Evolutionary conservation across 2,113 vertebrate genomes (phyloP), one percentile per base, ranked within the genome.

Genomic region (Turdus rufiventris): DNA sequence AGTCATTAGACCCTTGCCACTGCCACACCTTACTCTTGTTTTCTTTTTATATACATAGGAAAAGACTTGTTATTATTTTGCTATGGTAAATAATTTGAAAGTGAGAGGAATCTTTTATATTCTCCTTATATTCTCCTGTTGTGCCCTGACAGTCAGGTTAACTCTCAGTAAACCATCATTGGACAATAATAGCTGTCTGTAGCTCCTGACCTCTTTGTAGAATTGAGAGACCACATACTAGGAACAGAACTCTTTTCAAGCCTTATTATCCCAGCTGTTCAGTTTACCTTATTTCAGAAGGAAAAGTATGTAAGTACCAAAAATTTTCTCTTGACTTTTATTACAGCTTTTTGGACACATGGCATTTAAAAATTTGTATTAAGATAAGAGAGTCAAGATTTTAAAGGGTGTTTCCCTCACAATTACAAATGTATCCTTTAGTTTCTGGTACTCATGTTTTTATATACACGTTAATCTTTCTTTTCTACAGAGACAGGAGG

Each of bases 381-480:
- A 58, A 56, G 34, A 12, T 48, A 53, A 57, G 14, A 75, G 16
- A 45, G 34, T 82, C 0, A 4, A 9, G 45, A 48, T 83, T 85
- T 65, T 86, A 28, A 28, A 68, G 28, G 19, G 2, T 0, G 0
- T 70, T 88, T 67, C 4, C 33, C 6, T 38, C 26, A 36, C 18
- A 31, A 3, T 72, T 61, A 43, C 2, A 17, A 31, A 23, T 2
- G 0, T 76, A 23, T 25, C n/a, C n/a, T 93, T 92, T 20, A 23
- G 36, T 40, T 80, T 89, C 36, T 62, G 13, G 14, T 53, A 7
- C 3, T 3, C 7, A 4, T 2, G 1, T 70, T 89, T 86, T 56
- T 80, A 21, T 51, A 51, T 42, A 33, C 82, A 71, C 19, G 51
- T 63, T 61, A 61, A n/a, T 67, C 36, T 78, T 90, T 51, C 17